Percentiles rank a stretch among this genome's conserved stretches.
phyloP scores from a whole-genome alignment of 2,888 invertebrate genomes.

The Chironomus tentans region DNA sequence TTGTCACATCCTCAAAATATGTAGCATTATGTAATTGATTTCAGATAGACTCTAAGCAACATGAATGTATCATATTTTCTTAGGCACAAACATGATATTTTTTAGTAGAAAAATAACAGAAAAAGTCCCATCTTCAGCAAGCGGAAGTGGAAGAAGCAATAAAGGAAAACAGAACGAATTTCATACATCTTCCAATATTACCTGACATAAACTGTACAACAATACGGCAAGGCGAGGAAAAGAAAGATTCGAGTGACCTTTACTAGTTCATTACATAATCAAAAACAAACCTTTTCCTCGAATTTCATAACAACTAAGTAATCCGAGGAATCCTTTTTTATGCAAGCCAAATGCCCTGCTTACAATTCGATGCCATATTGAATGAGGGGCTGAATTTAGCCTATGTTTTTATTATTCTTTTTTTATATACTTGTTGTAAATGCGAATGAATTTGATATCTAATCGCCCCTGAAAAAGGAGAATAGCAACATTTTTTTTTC shows the following conservation, averaged over 20 bases:
- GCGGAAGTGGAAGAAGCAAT: no score
- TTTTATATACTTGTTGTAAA: background rate
- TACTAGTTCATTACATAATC: slow-evolving; percentile 1
- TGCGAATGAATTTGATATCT: slow-evolving; percentile 7
- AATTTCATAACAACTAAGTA: background rate
- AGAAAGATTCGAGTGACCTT: background rate
- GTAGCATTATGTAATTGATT: no score
- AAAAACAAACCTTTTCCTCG: background rate
- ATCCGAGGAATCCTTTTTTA: background rate
- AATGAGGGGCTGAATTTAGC: background rate
- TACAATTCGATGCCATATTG: background rate
- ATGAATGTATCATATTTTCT: no score
- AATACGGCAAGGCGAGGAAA: no score
- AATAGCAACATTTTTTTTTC: background rate
- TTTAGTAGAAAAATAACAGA: no score
- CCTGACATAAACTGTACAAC: no score
- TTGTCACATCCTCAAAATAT: no score
- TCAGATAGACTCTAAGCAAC: no score
- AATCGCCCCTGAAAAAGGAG: background rate
- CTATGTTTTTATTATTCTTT: background rate
- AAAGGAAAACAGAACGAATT: background rate
- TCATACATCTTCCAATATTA: background rate
- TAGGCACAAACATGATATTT: no score
- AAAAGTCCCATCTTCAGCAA: no score
- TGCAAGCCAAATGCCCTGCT: no score